Evolutionary conservation across 2,113 vertebrate genomes (phyloP), one percentile per base, ranked within the genome.

Genomic region (Erpornis zantholeuca): DNA sequence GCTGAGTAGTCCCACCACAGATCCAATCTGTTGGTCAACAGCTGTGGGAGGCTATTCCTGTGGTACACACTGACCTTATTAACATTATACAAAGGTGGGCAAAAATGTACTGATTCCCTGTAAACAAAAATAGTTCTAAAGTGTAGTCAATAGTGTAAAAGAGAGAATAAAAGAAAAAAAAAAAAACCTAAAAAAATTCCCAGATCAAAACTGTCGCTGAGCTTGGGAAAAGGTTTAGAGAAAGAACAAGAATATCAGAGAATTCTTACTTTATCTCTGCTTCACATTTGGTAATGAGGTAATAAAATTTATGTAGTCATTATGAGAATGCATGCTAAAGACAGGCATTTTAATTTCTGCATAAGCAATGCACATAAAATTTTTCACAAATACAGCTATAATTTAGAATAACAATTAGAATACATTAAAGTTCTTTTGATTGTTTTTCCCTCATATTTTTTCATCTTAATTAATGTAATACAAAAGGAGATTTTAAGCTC

Each of bases 401-500:
- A 92, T 93, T 93, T 83, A 72, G 49, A 90, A 83, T 77, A 91
- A 53, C 23, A 88, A 82, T 91, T 95, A 73, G 44, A 76, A 72
- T 85, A 44, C 45, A 76, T 93, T 95, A 63, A 76, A 84, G 50
- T 75, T 93, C 6, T 66, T 84, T 70, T 87, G 50, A 77, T 89
- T 90, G 11, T 60, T 90, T 90, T 64, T 88, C 50, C 16, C 28
- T 12, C 53, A 10, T 66, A 15, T 38, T 89, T 87, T 76, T 87
- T 54, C 7, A 59, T 88, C 47, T 64, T 91, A 72, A 84, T 91
- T 89, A 82, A 80, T 65, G 12, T 90, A 90, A 73, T 47, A 31
- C 35, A 66, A 91, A 85, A 86, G 63, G n/a, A 91, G 38, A 83
- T 93, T 95, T 95, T 93, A 87, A 92, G 27, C 45, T 82, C 40